These are phyloP conservation scores for Stomatorhinus walkeri DNA, from an alignment of 2,797 vertebrate species.

Conservation along the genomic window DNA sequence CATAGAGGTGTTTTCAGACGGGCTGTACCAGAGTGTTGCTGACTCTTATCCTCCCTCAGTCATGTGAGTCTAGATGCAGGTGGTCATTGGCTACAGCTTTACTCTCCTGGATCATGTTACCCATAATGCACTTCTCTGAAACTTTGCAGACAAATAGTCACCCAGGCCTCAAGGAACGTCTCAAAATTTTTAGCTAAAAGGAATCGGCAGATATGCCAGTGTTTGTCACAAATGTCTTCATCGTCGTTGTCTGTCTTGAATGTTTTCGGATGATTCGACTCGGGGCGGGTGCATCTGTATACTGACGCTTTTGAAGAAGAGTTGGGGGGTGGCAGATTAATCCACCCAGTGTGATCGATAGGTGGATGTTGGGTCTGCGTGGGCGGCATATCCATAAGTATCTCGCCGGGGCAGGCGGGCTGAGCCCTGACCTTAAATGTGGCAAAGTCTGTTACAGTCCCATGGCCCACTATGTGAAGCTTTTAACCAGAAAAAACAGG, in stretches of 20 bases:
- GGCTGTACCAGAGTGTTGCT: background rate
- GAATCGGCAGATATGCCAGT: background rate
- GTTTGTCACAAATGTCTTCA: background rate
- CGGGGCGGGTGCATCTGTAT: background rate
- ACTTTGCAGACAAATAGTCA: background rate
- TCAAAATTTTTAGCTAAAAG: background rate
- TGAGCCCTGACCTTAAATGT: background rate
- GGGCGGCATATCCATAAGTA: slow-evolving; percentile 20
- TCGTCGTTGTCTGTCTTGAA: background rate
- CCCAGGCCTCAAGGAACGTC: background rate
- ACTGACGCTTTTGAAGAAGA: background rate
- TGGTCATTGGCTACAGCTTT: background rate
- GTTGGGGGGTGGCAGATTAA: slow-evolving; percentile 17
- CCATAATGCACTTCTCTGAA: background rate
- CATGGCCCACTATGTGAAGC: background rate
- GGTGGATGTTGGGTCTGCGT: slow-evolving; percentile 11
- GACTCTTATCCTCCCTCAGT: background rate
- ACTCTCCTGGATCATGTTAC: background rate
- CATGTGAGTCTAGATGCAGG: background rate
- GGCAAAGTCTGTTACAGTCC: background rate
- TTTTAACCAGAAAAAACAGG: background rate
- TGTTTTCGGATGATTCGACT: background rate
- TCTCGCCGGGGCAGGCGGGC: background rate
- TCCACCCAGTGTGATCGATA: slow-evolving; percentile 26
- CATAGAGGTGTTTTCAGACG: background rate